Conservation (phyloP, 2,797 vertebrate species). For the Malurus leucopterus region DNA sequence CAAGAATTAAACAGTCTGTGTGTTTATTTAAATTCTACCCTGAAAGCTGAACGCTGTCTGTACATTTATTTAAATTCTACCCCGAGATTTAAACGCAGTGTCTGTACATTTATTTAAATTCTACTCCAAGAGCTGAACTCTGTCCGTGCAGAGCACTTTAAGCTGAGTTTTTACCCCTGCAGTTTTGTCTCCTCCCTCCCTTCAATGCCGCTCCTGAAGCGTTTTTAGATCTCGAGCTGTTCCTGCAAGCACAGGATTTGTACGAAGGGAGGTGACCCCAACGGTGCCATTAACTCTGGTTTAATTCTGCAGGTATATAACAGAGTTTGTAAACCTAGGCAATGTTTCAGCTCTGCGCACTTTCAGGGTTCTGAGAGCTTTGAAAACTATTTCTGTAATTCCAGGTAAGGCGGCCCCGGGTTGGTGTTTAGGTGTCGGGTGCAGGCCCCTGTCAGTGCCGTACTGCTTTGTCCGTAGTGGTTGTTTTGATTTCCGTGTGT, state of each 20-base stretch:
- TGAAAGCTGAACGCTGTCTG: no score
- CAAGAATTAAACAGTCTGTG: no score
- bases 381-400: slow-evolving; percentile 99
- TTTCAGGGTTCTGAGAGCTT: slow-evolving; percentile 86
- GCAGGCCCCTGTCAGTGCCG: slow-evolving; percentile 90
- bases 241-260: background rate
- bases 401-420: slow-evolving; percentile 87
- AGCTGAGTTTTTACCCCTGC: background rate
- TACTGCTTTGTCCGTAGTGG: slow-evolving; percentile 82
- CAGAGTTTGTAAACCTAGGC: slow-evolving; percentile 99
- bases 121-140: no score
- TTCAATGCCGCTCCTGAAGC: background rate
- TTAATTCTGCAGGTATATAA: slow-evolving; percentile 99
- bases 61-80: no score
- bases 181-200: background rate
- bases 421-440: slow-evolving; percentile 91
- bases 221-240: background rate
- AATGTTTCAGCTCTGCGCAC: slow-evolving; percentile 98
- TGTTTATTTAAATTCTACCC: no score
- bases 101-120: no score
- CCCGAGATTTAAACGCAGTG: no score
- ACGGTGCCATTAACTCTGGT: slow-evolving; percentile 86
- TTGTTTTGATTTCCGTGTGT: slow-evolving; percentile 82
- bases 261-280: slow-evolving; percentile 23
- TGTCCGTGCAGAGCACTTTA: no score